Base-by-base conservation (phyloP, 1,140 invertebrate genomes). In the Drosophila mauritiana region DNA sequence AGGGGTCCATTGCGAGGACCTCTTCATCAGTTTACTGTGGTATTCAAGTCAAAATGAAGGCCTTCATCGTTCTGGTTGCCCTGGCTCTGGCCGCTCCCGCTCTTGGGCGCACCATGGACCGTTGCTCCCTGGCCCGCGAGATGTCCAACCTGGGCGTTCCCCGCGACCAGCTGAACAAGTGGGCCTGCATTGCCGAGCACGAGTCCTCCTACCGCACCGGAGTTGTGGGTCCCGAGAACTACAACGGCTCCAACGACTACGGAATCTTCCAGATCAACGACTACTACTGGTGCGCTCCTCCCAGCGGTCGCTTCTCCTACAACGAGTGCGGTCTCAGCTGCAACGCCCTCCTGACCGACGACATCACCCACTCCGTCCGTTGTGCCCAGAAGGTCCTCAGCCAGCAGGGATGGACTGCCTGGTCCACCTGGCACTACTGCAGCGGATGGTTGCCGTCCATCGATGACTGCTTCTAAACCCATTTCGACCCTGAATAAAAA, bases 241-340 rank as follows among this genome's bases (percentile, higher is more conserved):
- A 15, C 17, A 80, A 92, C 36, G 90, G 80, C 15, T 86, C 83
- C 64, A 74, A 78, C 37, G 90, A 91, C 79, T 91, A 84, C 46
- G 91, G 91, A 0, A 76, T 91, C 48, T 92, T 91, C 76, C 91
- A 92, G 70, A 91, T 92, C 52, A 92, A 92, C 55, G 57, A 89
- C 63, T 63, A 62, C 37, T 92, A 79, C 46, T 92, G 91, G 91
- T 91, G 91, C 58, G 53, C 74, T 54, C 83, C 83, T 12, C 43
- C 78, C 45, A 54, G 22, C 31, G 90, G 80, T 54, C 63, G 70
- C 27, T 68, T 70, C 68, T 89, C 85, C 67, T 77, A 85, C 55
- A 84, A 84, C 76, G 73, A 65, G 48, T 84, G 81, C 12, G 25
- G 17, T 3, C 12, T 77, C 0, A 80, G 73, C 53, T 91, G 90